Base-by-base conservation (phyloP, 2,888 invertebrate genomes). In the Resseliella maxima region DNA sequence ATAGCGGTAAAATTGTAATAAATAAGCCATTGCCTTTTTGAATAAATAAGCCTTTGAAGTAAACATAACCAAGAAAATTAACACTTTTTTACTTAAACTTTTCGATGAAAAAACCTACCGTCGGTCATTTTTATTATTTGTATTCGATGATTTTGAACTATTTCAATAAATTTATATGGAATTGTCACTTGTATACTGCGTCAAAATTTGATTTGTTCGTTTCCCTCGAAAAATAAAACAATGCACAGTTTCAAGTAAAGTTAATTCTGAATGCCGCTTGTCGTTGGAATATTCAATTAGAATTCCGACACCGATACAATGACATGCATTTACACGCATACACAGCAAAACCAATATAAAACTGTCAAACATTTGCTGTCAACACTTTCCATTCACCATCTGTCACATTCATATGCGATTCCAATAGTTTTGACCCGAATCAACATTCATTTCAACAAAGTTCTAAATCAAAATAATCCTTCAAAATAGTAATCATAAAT, bases 351-450 rank as follows among this genome's bases (percentile, higher is more conserved):
- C 5, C 24, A 59, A 5, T 24, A 2, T 21, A 15, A n/a, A 41
- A 6, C 41, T 24, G 38, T 85, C 85, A 85, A 85, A 41, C 45
- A n/a, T n/a, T n/a, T 12, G 3, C 85, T 24, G 85, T 85, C 41
- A 81, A 81, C 36, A 81, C 81, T 36, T 81, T 81, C 38, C n/a
- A 81, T 36, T 18, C 35, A 81, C n/a, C n/a, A n/a, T 21, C 35
- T 81, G 35, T 81, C 81, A 36, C 50, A 18, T 50, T 50, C 2
- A 2, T 18, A 18, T 50, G 50, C 15, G 50, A 64, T 64, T 27
- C 31, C 27, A 31, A n/a, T 54, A 41, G 6, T 8, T 41, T 5
- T 41, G 41, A 41, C 12, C 41, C n/a, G 12, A 5, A 41, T 41
- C 41, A 41, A 5, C 5, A 5, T 12, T 41, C 41, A 41, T 41